Base-by-base conservation (phyloP, 2,888 invertebrate species). In the Napeogenes inachia region DNA sequence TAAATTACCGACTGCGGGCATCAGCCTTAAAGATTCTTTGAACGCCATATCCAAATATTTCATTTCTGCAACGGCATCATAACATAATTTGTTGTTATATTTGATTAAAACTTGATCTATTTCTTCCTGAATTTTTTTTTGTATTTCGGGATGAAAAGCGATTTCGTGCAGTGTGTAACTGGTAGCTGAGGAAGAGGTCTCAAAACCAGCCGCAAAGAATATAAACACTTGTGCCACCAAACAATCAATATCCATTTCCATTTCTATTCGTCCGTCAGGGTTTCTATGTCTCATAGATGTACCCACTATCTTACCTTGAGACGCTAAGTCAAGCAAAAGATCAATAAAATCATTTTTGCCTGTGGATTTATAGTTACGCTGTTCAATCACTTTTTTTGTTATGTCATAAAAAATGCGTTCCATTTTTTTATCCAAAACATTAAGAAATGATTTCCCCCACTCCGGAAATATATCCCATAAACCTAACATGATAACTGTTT, bases 121-220 rank as follows among this genome's bases (percentile, higher is more conserved):
- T 68, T 91, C 84, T 2, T 75, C 70, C 60, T 84, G 84, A 47
- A 85, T 70, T 57, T 76, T 80, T 21, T 66, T 64, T 63, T 90
- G 91, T 35, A 81, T 71, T 6, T 87, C 81, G 2, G 82, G 84
- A 61, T 90, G 71, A 46, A 73, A 80, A 0, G 91, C 89, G 0
- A 91, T 74, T 63, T 84, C 76, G 61, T 87, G 85, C 21, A 87
- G 70, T 12, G 78, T 75, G 59, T 73, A 85, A 61, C 85, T 86
- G 2, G 88, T 81, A 2, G 85, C 79, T 0, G 85, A 84, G 0
- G 91, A 87, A 0, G 89, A 87, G 0, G 91, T 89, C 68, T 90
- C 89, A 45, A 86, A 90, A 3, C 91, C 91, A n/a, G 89, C 91
- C 5, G 75, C 79, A 42, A 87, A 87, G 68, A 87, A 87, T 12